Conservation (phyloP, 2,797 vertebrate species). For the Numenius phaeopus region DNA sequence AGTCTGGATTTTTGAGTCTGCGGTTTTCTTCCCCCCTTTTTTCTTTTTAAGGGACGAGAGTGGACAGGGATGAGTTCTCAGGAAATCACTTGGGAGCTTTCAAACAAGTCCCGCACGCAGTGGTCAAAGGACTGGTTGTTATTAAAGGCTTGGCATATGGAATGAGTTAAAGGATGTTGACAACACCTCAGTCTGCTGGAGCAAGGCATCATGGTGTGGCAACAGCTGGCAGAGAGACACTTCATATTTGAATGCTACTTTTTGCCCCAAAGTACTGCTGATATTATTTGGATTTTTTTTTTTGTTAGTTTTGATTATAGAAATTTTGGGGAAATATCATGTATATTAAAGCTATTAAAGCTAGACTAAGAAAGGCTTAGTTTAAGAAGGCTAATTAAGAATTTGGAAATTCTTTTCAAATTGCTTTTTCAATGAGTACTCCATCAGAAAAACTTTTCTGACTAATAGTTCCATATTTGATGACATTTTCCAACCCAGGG, state of each 20-base stretch:
- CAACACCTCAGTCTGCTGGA: background rate
- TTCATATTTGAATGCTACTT: background rate
- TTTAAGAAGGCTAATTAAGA: background rate
- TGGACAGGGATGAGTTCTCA: background rate
- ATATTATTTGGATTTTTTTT: background rate
- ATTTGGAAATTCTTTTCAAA: background rate
- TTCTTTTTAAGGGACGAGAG: background rate
- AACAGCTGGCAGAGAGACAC: background rate
- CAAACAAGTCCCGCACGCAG: background rate
- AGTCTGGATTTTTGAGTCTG: background rate
- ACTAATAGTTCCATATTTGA: background rate
- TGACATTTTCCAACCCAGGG: background rate
- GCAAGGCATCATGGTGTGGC: background rate
- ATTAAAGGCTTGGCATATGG: background rate
- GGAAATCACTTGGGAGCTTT: background rate
- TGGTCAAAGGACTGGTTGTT: background rate
- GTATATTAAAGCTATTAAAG: background rate
- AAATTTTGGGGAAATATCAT: background rate
- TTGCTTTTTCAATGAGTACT: background rate
- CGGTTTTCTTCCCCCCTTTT: accelerated
- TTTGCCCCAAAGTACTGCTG: background rate
- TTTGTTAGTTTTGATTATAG: background rate
- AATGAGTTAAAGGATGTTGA: background rate
- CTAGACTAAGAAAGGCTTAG: background rate
- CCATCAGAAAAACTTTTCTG: background rate